Evolutionary conservation across 2,888 invertebrate species (phyloP).

Genomic region (Microdon myrmicae): DNA sequence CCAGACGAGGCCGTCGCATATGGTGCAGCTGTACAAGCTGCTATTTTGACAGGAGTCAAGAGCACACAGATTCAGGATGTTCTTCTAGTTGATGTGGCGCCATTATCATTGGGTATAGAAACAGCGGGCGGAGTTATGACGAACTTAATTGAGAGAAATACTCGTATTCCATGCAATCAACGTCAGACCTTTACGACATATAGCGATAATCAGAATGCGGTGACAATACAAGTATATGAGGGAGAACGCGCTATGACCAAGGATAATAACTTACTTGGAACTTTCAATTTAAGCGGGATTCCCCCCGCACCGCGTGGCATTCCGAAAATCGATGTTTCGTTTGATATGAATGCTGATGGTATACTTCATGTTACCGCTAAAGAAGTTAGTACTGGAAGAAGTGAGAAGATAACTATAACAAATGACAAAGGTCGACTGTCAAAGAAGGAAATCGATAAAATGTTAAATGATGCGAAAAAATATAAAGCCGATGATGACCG

Average conservation of each 20-base stretch:
- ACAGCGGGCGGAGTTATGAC: slow-evolving; percentile 88
- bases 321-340: slow-evolving; percentile 76
- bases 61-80: slow-evolving; percentile 83
- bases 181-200: slow-evolving; percentile 89
- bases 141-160: slow-evolving; percentile 84
- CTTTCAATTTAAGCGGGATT: slow-evolving; percentile 83
- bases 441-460: slow-evolving; percentile 88
- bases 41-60: slow-evolving; percentile 82
- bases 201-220: slow-evolving; percentile 90
- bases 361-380: slow-evolving; percentile 83
- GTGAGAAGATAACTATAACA: slow-evolving; percentile 84
- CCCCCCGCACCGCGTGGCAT: slow-evolving; percentile 85
- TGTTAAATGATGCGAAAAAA: slow-evolving; percentile 83
- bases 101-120: slow-evolving; percentile 82
- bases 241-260: slow-evolving; percentile 91
- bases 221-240: slow-evolving; percentile 87
- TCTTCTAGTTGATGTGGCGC: slow-evolving; percentile 83
- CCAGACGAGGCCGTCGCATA: slow-evolving; percentile 94
- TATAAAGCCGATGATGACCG: slow-evolving; percentile 81
- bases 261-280: slow-evolving; percentile 87
- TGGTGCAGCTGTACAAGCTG: slow-evolving; percentile 94
- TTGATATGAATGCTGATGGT: slow-evolving; percentile 90
- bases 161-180: slow-evolving; percentile 82
- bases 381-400: slow-evolving; percentile 82
- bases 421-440: slow-evolving; percentile 87